Percentiles rank a stretch among this genome's conserved stretches.
Conservation (phyloP, 2,888 invertebrate genomes). For the Incurvaria masculella region DNA sequence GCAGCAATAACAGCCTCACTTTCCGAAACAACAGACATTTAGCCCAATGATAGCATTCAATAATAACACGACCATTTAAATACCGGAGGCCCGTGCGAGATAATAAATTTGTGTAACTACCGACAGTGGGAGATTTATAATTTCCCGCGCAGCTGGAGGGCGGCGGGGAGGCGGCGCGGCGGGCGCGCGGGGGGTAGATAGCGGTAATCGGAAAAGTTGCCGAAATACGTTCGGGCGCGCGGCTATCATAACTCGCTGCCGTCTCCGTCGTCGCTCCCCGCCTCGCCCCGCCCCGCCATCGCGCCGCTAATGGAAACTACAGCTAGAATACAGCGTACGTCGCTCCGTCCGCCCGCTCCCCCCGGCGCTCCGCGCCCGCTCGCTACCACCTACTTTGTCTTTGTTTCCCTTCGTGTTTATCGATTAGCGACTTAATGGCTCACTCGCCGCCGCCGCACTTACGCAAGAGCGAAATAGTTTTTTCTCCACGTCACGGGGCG, state of each 20-base stretch:
- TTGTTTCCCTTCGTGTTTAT: conserved; percentile 4
- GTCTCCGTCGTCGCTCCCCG: too few species aligned
- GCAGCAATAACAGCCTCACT: background rate
- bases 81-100: background rate
- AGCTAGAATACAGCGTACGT: background rate
- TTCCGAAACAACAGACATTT: background rate
- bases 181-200: too few species aligned
- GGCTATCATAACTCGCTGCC: background rate
- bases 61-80: background rate
- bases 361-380: background rate
- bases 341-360: too few species aligned
- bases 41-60: background rate
- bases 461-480: background rate
- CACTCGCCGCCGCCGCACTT: background rate
- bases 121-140: conserved; percentile 6
- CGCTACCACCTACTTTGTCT: background rate
- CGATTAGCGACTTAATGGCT: conserved; percentile 5
- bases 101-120: conserved; percentile 6
- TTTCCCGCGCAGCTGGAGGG: conserved; percentile 1
- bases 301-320: background rate
- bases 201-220: background rate
- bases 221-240: background rate
- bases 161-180: background rate
- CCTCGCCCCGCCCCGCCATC: too few species aligned
- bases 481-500: background rate